phyloP scores from a whole-genome alignment of 2,113 vertebrate species.

The Gymnarchus niloticus region DNA sequence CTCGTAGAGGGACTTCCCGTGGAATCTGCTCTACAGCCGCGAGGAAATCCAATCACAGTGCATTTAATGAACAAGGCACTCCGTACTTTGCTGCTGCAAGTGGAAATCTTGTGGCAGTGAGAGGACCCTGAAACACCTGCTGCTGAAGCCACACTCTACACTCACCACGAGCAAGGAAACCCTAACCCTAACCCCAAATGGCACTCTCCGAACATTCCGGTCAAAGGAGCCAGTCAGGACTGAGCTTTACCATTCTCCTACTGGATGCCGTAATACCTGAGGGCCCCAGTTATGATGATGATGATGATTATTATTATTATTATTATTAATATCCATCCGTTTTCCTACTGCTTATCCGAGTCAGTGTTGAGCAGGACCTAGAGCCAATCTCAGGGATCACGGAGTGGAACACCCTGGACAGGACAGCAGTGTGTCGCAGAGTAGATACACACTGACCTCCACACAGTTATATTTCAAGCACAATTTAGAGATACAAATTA shows the following conservation, averaged over 20 bases:
- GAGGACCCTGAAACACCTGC: neutral
- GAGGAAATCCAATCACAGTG: slow-evolving; percentile 9
- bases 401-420: neutral
- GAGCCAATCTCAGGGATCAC: no score
- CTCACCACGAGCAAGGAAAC: neutral
- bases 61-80: slow-evolving; percentile 14
- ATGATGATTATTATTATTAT: neutral
- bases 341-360: neutral
- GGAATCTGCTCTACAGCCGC: slow-evolving; percentile 11
- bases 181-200: no score
- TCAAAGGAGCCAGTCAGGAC: neutral
- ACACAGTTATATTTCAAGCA: neutral
- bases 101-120: neutral
- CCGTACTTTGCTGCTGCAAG: neutral
- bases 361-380: no score
- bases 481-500: neutral
- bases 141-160: neutral
- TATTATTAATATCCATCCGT: neutral
- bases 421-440: neutral
- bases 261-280: neutral
- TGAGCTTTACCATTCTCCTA: neutral
- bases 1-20: neutral
- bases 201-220: neutral
- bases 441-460: neutral
- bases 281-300: neutral